phyloP scores from a whole-genome alignment of 2,797 vertebrate genomes.

The Acipenser ruthenus region DNA sequence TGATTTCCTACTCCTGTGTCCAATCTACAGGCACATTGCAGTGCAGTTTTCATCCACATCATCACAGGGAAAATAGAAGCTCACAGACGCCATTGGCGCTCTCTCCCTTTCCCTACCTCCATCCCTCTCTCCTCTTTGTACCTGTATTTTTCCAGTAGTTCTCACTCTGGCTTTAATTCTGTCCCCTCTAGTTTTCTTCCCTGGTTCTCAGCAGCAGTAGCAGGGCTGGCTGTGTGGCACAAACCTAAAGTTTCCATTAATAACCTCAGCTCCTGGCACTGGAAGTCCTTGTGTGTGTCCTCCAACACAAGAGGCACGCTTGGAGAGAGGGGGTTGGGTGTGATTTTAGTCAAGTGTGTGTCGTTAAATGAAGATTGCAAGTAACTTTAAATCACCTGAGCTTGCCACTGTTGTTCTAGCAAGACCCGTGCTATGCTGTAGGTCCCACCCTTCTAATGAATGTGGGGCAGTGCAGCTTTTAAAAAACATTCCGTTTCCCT shows the following conservation, averaged over 20 bases:
- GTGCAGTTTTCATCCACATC: background rate
- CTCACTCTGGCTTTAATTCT: background rate
- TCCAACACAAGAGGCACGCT: background rate
- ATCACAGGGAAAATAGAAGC: background rate
- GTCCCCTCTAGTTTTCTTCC: background rate
- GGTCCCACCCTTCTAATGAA: no score
- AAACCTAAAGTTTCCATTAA: background rate
- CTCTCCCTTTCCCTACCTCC: background rate
- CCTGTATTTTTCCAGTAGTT: background rate
- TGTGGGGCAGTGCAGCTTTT: background rate
- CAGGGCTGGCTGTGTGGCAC: background rate
- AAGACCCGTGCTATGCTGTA: no score
- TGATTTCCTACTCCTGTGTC: background rate
- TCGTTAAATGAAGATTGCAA: no score
- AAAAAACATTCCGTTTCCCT: background rate
- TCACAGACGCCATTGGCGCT: background rate
- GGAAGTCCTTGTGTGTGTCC: conserved; percentile 23
- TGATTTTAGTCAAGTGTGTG: no score
- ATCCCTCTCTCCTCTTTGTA: background rate
- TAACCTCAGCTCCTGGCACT: conserved; percentile 7
- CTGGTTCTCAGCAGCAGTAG: conserved; percentile 12
- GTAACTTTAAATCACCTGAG: no score
- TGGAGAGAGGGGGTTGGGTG: no score
- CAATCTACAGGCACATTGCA: background rate
- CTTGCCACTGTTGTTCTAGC: background rate